Evolutionary conservation across 2,888 invertebrate genomes (phyloP), one percentile per base, ranked within the genome.

Genomic region (Agonopterix alstromeriana): DNA sequence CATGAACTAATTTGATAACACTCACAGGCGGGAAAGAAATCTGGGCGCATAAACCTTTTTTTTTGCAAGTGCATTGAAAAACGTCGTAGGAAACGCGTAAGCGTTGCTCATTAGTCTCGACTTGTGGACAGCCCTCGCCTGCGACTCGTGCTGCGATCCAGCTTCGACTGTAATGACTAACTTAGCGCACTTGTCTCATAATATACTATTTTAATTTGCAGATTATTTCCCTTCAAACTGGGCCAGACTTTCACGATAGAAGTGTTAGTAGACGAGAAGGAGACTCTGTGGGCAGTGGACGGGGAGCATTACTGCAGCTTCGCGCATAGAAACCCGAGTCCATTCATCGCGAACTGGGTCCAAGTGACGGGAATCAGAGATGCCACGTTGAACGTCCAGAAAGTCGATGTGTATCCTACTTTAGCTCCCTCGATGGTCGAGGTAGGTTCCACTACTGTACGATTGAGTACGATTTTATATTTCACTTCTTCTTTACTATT

Each of bases 291-390:
- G 61, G 92, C 94, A 1, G 87, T 95, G 14, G 93, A 95, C 71
- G 94, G 94, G 0, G 89, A 90, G 55, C 94, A 94, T 67, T 94
- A 94, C 70, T 94, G 94, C 67, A 90, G 90, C 42, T 96, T 90
- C 69, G 67, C 79, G 3, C 95, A 94, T 70, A 89, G 93, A 2
- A 70, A 52, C 44, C 88, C 87, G 1, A 73, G 69, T 47, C 68
- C 77, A 0, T 54, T 80, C 10, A 53, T 51, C 1, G 85, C 81
- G 0, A 56, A 57, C 36, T 87, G 91, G 74, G 72, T 94, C 46
- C 92, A 94, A 41, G 83, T 90, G 49, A 85, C 93, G 7, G 90
- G 89, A 36, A 71, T 89, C 8, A 69, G 94, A 48, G 92, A 94
- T 63, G 90, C 94, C 2, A 80, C 91, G 42, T 91, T 95, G 12